A percentile compares a stretch with the other conserved stretches of the same genome.
These are phyloP conservation scores for Bhutanitis thaidina DNA, from an alignment of 2,888 invertebrate species.

Conservation along the genomic window DNA sequence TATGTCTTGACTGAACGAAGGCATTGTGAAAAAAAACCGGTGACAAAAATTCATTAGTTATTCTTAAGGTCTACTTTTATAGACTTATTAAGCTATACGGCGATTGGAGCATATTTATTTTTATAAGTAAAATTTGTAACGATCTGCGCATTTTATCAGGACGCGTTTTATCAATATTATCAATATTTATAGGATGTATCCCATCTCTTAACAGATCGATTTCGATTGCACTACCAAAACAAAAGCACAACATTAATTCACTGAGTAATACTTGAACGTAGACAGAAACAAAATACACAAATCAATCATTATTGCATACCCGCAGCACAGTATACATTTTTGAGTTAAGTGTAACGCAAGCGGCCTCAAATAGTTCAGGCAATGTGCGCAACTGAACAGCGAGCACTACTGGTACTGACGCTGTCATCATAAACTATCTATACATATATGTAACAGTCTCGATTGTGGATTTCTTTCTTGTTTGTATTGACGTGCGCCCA, in stretches of 20 bases:
- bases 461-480: constrained; percentile 51
- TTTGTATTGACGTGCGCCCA: constrained; percentile 71
- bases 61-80: not conserved
- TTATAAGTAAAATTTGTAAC: constrained; percentile 26
- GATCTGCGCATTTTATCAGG: constrained; percentile 54
- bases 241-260: constrained; percentile 41
- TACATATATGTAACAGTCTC: constrained; percentile 52
- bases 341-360: constrained; percentile 53
- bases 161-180: constrained; percentile 34
- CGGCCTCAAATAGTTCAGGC: constrained; percentile 62
- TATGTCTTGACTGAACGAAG: constrained; percentile 65
- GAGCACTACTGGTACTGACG: constrained; percentile 59
- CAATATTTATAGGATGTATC: constrained; percentile 40
- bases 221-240: constrained; percentile 35
- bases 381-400: constrained; percentile 61
- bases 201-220: constrained; percentile 46
- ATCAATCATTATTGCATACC: constrained; percentile 52
- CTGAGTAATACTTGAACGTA: constrained; percentile 35
- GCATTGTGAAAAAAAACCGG: constrained; percentile 47
- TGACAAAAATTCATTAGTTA: constrained; percentile 18
- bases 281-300: constrained; percentile 42
- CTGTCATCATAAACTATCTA: constrained; percentile 54
- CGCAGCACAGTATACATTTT: constrained; percentile 52
- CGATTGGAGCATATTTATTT: constrained; percentile 15
- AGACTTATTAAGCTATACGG: not conserved